phyloP scores from a whole-genome alignment of 1,140 invertebrate species.

The Caenorhabditis remanei region DNA sequence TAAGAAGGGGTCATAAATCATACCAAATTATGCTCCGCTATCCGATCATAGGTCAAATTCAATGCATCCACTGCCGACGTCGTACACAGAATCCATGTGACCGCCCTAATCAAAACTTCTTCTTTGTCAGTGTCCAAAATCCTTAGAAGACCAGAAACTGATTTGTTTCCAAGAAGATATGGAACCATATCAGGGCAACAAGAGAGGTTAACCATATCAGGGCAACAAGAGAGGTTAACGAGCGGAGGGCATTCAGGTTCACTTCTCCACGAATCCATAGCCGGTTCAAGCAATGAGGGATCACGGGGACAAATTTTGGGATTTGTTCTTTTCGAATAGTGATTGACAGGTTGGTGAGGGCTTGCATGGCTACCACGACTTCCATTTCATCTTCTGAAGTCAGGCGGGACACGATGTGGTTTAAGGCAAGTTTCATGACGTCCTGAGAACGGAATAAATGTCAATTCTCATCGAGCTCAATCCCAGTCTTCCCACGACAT shows the following conservation, averaged over 20 bases:
- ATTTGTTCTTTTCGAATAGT: constrained; percentile 64
- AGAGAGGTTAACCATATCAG: no score
- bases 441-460: constrained; percentile 28
- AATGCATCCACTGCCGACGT: constrained; percentile 71
- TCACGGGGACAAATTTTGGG: constrained; percentile 65
- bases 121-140: constrained; percentile 71
- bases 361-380: constrained; percentile 72
- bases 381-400: constrained; percentile 66
- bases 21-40: constrained; percentile 63
- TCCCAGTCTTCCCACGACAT: no score
- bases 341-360: constrained; percentile 72
- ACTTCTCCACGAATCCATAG: constrained; percentile 71
- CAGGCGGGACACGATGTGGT: constrained; percentile 63
- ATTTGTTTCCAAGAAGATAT: constrained; percentile 81
- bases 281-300: constrained; percentile 67
- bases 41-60: constrained; percentile 69
- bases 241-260: constrained; percentile 82
- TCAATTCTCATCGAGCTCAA: no score
- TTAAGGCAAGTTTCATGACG: constrained; percentile 63
- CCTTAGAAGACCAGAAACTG: constrained; percentile 69
- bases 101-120: constrained; percentile 69
- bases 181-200: constrained; percentile 82
- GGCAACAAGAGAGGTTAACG: constrained; percentile 84
- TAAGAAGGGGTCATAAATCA: no score
- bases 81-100: constrained; percentile 72